Conservation (phyloP, 2,797 vertebrate species). For the Trachurus trachurus region DNA sequence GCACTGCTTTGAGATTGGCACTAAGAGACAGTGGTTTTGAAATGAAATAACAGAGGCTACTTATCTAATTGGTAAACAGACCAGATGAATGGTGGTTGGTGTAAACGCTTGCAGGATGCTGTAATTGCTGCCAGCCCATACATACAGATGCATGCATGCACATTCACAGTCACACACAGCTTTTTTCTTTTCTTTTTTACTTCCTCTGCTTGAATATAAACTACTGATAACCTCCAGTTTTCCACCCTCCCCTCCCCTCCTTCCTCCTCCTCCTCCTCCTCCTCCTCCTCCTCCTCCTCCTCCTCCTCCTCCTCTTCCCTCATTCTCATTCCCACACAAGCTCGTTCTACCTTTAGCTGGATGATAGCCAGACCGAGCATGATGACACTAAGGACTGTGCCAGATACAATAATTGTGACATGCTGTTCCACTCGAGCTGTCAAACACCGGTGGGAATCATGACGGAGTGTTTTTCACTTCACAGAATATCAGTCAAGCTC, state of each 20-base stretch:
- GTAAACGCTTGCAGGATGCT: conserved; percentile 88
- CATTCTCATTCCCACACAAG: conserved; percentile 64
- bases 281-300: conserved; percentile 15
- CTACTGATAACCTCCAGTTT: conserved; percentile 80
- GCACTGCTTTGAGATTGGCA: conserved; percentile 74
- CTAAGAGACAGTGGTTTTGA: conserved; percentile 84
- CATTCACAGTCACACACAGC: conserved; percentile 39
- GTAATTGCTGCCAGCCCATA: conserved; percentile 89
- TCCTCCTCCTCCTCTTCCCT: background rate
- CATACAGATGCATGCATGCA: conserved; percentile 61
- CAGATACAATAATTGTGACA: conserved; percentile 71
- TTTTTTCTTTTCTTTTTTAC: conserved; percentile 26
- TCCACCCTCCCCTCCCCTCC: conserved; percentile 47
- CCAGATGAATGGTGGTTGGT: conserved; percentile 85
- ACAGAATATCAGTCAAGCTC: conserved; percentile 9
- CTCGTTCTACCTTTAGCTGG: conserved; percentile 72
- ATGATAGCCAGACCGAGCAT: conserved; percentile 65
- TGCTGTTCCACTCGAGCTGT: conserved; percentile 47
- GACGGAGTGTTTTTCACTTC: conserved; percentile 41
- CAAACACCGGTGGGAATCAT: conserved; percentile 48
- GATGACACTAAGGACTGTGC: conserved; percentile 70
- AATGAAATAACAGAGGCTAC: conserved; percentile 87
- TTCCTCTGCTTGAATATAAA: conserved; percentile 75
- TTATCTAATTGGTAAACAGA: conserved; percentile 90
- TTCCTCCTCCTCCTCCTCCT: background rate